Conservation (phyloP, 2,797 vertebrate genomes). For the Phoebastria nigripes region DNA sequence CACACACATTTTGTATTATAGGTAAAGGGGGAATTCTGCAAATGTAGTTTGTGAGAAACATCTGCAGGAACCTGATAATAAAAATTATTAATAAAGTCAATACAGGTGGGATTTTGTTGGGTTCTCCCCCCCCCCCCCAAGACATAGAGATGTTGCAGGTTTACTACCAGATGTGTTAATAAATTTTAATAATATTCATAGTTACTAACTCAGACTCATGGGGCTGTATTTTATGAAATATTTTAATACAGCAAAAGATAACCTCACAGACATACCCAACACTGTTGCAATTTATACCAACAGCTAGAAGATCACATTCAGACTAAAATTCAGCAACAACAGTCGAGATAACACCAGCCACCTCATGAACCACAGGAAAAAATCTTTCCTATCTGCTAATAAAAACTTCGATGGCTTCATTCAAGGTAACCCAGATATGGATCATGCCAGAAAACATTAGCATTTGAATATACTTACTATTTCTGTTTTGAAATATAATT, state of each 20-base stretch:
- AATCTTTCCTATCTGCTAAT: not conserved
- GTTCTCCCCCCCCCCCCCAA: not conserved
- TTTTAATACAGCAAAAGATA: not conserved
- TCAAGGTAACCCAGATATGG: not conserved
- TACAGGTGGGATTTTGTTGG: not conserved
- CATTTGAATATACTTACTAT: not conserved
- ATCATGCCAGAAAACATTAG: not conserved
- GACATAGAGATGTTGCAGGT: not conserved
- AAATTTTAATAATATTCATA: not conserved
- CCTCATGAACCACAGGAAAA: not conserved
- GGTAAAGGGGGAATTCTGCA: not conserved
- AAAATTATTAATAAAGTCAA: not conserved
- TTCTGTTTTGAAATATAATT: not conserved
- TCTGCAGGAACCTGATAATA: not conserved
- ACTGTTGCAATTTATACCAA: not conserved
- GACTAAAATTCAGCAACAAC: not conserved
- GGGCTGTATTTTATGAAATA: not conserved
- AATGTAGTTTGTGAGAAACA: not conserved
- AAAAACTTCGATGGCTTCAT: not conserved
- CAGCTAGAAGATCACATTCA: not conserved
- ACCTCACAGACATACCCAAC: not conserved
- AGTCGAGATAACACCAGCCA: not conserved
- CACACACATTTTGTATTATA: not conserved
- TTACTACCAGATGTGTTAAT: not conserved
- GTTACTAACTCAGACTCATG: not conserved